Evolutionary conservation across 2,888 invertebrate genomes (phyloP).

Genomic region (Crossocerus cetratus): DNA sequence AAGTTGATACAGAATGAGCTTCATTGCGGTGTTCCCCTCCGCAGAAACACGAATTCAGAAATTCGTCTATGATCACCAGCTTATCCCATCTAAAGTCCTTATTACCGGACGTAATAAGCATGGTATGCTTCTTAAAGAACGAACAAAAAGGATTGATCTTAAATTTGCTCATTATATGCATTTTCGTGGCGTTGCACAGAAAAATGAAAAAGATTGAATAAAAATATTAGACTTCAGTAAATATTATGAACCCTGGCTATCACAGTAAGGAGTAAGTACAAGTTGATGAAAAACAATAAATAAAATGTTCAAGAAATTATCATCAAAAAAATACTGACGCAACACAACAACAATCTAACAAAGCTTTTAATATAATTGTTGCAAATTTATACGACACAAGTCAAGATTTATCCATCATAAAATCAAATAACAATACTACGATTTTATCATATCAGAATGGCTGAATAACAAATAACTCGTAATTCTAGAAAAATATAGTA

Average conservation of each 20-base stretch:
- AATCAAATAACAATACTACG: not conserved
- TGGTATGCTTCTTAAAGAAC: not conserved
- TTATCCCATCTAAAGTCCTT: too few relatives aligned
- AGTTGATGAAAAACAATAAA: slow-evolving; percentile 14
- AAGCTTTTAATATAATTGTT: too few relatives aligned
- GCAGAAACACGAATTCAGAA: too few relatives aligned
- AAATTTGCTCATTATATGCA: too few relatives aligned
- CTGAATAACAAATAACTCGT: not conserved
- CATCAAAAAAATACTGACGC: too few relatives aligned
- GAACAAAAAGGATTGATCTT: not conserved
- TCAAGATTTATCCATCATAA: not conserved
- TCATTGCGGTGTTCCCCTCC: too few relatives aligned
- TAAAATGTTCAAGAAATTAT: not conserved
- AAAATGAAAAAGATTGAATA: not conserved
- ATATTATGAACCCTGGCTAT: slow-evolving; percentile 41
- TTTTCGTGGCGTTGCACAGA: not conserved
- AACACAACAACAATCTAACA: too few relatives aligned
- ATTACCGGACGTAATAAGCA: too few relatives aligned
- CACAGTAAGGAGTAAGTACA: slow-evolving; percentile 32
- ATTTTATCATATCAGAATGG: not conserved
- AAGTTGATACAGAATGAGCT: too few relatives aligned
- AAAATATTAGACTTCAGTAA: slow-evolving; percentile 16
- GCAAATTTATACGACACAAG: not conserved
- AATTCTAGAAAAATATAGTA: slow-evolving; percentile 3
- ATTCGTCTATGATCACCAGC: too few relatives aligned